Conservation (phyloP, 2,888 invertebrate genomes). For the Athripsodes cinereus region DNA sequence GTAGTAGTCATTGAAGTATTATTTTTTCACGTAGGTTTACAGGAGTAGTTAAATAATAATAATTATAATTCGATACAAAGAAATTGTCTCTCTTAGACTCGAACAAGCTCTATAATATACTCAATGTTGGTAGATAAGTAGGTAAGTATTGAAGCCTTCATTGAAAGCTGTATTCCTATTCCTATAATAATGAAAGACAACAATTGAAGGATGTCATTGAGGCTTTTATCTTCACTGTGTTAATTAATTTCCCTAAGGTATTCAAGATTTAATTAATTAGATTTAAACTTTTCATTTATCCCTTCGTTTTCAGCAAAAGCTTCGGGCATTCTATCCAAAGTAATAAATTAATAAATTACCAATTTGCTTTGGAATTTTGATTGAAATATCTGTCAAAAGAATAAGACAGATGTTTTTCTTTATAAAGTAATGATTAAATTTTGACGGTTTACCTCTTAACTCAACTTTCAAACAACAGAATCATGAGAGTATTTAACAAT, state of each 20-base stretch:
- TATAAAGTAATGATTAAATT: slow-evolving; percentile 7
- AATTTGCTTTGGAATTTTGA: slow-evolving; percentile 24
- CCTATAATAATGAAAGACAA: neutral
- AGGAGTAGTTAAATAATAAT: too few species aligned
- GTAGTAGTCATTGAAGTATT: too few species aligned
- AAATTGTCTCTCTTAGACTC: too few species aligned
- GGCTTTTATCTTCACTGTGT: slow-evolving; percentile 13
- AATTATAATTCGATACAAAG: too few species aligned
- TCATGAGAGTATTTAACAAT: too few species aligned
- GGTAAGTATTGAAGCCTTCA: too few species aligned
- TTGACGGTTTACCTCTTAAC: neutral
- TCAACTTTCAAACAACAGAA: too few species aligned
- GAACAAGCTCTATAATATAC: too few species aligned
- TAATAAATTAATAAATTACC: slow-evolving; percentile 13
- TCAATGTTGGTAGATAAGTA: too few species aligned
- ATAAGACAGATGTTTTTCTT: neutral
- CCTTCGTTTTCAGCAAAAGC: slow-evolving; percentile 8
- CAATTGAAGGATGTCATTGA: slow-evolving; percentile 19
- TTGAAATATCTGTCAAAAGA: slow-evolving; percentile 14
- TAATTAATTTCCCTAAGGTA: slow-evolving; percentile 21
- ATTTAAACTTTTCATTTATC: slow-evolving; percentile 24
- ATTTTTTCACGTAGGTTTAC: too few species aligned
- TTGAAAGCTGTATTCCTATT: too few species aligned
- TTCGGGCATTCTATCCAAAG: slow-evolving; percentile 2
- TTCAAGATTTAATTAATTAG: slow-evolving; percentile 23